Conservation (phyloP, 2,797 vertebrate genomes). For the Peromyscus nudipes region DNA sequence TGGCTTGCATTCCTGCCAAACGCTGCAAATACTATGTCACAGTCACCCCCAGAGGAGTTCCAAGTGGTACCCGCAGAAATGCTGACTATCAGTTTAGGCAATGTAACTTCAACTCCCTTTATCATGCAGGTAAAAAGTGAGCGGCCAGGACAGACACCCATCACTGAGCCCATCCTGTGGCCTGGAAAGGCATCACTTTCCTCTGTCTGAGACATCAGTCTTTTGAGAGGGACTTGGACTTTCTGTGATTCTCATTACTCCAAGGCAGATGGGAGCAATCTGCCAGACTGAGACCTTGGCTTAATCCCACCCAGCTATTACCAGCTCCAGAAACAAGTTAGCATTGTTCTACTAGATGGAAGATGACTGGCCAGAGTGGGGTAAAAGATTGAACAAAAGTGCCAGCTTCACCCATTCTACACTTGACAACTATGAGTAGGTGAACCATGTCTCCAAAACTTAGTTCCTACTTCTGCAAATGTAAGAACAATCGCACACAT, state of each 20-base stretch:
- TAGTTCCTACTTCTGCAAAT: not conserved
- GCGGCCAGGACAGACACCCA: not conserved
- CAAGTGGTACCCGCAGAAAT: not conserved
- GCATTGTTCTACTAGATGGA: not conserved
- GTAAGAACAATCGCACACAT: not conserved
- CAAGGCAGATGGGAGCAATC: not conserved
- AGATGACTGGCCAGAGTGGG: not conserved
- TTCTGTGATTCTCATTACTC: not conserved
- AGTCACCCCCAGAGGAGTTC: not conserved
- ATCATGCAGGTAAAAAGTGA: not conserved
- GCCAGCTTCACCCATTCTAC: not conserved
- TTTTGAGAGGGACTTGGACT: not conserved
- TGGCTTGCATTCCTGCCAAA: not conserved
- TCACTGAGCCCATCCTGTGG: not conserved
- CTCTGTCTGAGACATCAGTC: not conserved
- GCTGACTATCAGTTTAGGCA: accelerated
- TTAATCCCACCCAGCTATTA: not conserved
- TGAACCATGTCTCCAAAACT: not conserved
- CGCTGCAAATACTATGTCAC: not conserved
- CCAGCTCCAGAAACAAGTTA: not conserved
- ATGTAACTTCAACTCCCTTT: not conserved
- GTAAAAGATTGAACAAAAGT: not conserved
- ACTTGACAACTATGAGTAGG: not conserved
- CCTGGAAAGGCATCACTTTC: not conserved
- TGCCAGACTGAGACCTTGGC: not conserved